Percentiles rank a stretch among this genome's conserved stretches.
Evolutionary conservation across 2,797 vertebrate species (phyloP).

Genomic region (Falco cherrug): DNA sequence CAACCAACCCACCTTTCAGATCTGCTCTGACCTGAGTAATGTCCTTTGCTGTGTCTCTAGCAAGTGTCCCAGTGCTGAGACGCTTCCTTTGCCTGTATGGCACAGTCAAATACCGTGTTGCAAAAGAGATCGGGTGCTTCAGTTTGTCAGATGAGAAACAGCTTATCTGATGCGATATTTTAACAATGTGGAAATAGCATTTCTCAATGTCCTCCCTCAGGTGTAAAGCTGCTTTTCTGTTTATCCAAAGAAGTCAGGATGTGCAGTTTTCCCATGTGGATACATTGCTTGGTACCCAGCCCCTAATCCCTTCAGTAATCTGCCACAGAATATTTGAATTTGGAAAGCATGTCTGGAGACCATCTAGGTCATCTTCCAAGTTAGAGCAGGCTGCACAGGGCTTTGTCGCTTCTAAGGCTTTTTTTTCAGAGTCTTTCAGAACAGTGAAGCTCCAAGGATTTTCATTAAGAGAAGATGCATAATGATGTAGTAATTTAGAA

Average conservation of each 20-base stretch:
- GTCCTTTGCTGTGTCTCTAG: background rate
- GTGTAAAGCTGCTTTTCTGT: background rate
- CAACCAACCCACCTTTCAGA: background rate
- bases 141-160: background rate
- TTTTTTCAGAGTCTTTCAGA: background rate
- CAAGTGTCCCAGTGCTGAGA: background rate
- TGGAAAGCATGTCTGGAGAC: background rate
- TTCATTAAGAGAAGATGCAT: background rate
- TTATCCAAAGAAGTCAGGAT: background rate
- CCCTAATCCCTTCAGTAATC: background rate
- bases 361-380: background rate
- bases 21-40: background rate
- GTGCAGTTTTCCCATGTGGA: background rate
- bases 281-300: background rate
- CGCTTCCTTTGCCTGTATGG: background rate
- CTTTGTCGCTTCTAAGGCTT: background rate
- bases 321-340: background rate
- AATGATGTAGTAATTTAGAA: background rate
- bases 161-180: background rate
- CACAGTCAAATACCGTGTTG: background rate
- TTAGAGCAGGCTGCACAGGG: background rate
- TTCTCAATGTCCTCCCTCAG: background rate
- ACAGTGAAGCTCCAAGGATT: background rate
- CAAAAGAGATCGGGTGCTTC: background rate
- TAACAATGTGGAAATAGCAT: background rate